Conservation (phyloP, 2,113 vertebrate genomes). For the Collichthys lucidus region DNA sequence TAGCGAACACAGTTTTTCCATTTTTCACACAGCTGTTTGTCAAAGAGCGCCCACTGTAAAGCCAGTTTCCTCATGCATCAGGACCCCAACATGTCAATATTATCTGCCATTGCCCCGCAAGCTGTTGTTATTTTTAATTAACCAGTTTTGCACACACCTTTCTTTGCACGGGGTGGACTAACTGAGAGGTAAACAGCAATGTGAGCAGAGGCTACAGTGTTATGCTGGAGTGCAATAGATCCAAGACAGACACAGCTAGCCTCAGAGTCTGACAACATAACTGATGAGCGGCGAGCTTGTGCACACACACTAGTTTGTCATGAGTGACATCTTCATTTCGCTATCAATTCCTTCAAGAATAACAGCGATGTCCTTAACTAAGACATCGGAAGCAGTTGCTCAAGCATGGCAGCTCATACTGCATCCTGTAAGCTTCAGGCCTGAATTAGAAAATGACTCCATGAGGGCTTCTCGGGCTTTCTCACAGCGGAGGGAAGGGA, state of each 20-base stretch:
- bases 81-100: slow-evolving; percentile 50
- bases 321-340: slow-evolving; percentile 82
- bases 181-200: slow-evolving; percentile 63
- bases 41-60: slow-evolving; percentile 36
- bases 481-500: slow-evolving; percentile 48
- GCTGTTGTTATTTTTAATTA: slow-evolving; percentile 76
- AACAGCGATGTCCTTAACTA: slow-evolving; percentile 60
- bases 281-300: slow-evolving; percentile 65
- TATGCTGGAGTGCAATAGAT: slow-evolving; percentile 42
- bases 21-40: slow-evolving; percentile 70
- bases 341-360: slow-evolving; percentile 69
- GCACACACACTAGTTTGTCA: slow-evolving; percentile 76
- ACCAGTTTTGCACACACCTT: slow-evolving; percentile 37
- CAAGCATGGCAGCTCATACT: slow-evolving; percentile 40
- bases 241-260: slow-evolving; percentile 40
- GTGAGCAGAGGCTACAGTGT: slow-evolving; percentile 32
- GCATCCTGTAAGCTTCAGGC: slow-evolving; percentile 40
- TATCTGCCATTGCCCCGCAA: slow-evolving; percentile 37
- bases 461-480: slow-evolving; percentile 36
- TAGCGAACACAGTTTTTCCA: slow-evolving; percentile 39
- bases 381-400: slow-evolving; percentile 63
- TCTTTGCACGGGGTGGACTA: slow-evolving; percentile 43
- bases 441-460: slow-evolving; percentile 58
- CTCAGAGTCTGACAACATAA: slow-evolving; percentile 72
- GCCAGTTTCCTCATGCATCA: slow-evolving; percentile 60